Evolutionary conservation across 2,888 invertebrate species (phyloP).

Genomic region (Drosophila sordidula): DNA sequence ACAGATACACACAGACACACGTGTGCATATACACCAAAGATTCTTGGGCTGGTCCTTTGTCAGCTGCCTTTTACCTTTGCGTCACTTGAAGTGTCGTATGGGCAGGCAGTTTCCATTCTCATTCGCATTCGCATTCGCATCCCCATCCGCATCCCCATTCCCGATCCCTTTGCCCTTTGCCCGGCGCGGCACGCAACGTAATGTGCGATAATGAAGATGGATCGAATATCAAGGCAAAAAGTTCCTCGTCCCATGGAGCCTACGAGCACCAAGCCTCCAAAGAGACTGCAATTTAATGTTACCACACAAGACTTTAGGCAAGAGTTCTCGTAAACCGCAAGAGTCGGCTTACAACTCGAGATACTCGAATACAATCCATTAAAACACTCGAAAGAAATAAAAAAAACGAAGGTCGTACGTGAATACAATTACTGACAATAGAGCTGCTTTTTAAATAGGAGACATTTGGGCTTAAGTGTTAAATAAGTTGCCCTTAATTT

Average conservation of each 20-base stretch:
- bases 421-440: background rate
- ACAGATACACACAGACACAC: conserved; percentile 12
- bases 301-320: conserved; percentile 1
- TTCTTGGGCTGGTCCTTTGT: conserved; percentile 31
- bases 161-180: background rate
- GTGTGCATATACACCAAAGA: conserved; percentile 2
- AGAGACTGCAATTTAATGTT: conserved; percentile 10
- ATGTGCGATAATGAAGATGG: conserved; percentile 75
- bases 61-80: conserved; percentile 33
- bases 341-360: conserved; percentile 5
- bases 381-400: background rate
- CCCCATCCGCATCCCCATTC: no score
- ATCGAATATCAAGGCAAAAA: conserved; percentile 61
- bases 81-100: conserved; percentile 44
- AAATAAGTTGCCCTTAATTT: background rate
- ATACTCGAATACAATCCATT: background rate
- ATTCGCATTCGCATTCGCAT: background rate
- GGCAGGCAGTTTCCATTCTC: conserved; percentile 35
- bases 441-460: background rate
- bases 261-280: conserved; percentile 9
- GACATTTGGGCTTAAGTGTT: background rate
- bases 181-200: conserved; percentile 29
- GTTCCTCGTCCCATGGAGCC: conserved; percentile 16
- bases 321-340: conserved; percentile 23
- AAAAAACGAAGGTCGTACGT: background rate